phyloP scores from a whole-genome alignment of 2,797 vertebrate species.

The Alfaro cultratus region DNA sequence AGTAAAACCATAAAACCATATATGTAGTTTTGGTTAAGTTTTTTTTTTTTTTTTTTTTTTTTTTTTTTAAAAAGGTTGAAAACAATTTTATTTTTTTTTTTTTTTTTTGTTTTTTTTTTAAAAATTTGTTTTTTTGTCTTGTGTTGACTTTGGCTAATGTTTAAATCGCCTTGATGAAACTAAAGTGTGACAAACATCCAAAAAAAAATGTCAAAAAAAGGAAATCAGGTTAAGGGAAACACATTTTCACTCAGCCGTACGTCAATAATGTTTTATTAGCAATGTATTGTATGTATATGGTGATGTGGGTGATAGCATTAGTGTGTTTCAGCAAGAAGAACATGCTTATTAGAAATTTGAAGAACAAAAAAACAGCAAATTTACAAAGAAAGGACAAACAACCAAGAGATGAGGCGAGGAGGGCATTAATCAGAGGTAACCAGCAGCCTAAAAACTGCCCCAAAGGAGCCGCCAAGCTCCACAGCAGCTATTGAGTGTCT shows the following conservation, averaged over 20 bases:
- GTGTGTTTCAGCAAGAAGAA: not conserved
- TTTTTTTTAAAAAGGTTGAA: too few relatives aligned
- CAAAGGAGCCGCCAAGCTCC: not conserved
- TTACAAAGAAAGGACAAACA: not conserved
- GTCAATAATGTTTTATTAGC: not conserved
- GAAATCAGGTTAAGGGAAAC: not conserved
- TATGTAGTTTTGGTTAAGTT: too few relatives aligned
- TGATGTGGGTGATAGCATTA: not conserved
- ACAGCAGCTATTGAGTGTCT: conserved; percentile 5
- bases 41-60: not conserved
- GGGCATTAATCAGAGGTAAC: conserved; percentile 4
- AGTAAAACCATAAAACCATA: not conserved
- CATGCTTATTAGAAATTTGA: not conserved
- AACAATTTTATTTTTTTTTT: too few relatives aligned
- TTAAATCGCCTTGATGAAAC: not conserved
- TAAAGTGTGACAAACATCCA: not conserved
- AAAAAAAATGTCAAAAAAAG: not conserved
- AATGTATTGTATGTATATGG: not conserved
- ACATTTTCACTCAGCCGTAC: too few relatives aligned
- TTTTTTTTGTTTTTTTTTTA: not conserved
- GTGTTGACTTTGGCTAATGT: not conserved
- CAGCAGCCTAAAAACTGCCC: not conserved
- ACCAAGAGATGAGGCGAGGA: not conserved
- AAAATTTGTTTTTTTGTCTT: not conserved
- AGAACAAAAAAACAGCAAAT: not conserved